Evolutionary conservation across 2,797 vertebrate species (phyloP), one percentile per base, ranked within the genome.

Genomic region (Crax fasciolata): DNA sequence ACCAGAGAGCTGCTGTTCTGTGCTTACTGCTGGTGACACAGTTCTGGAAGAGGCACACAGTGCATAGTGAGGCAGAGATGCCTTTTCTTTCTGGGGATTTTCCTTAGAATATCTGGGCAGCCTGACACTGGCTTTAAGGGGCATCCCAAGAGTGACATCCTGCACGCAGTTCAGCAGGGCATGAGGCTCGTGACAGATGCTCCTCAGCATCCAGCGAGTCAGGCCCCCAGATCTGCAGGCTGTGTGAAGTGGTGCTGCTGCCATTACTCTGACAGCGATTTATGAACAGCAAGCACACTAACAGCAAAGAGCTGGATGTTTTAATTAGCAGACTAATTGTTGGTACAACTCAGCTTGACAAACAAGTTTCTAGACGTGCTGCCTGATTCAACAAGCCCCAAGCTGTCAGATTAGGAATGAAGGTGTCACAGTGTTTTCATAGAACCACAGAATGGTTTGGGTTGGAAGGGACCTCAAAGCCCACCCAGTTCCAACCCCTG

Each of bases 191-290:
- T 66, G 52, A 27, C 49, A 39, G 44, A n/a, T 0, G 0, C 63
- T 28, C 5, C 58, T 62, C 54, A 54, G 32, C 59, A 54, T 39
- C 35, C 20, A 1, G 8, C 11, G 49, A 24, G 44, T 46, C 41
- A 55, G 61, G 17, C 19, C 48, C 14, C 24, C 0, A 1, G 27
- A n/a, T 0, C 1, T 10, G 7, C 24, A 13, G 51, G 20, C 38
- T 32, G 28, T 17, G 2, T 11, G 13, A 61, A 65, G 48, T 1
- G 0, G 20, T 49, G 43, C 52, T 71, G 67, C 43, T 82, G 58
- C 46, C 15, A 1, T 57, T 48, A 5, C 24, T 83, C 62, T 28
- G 8, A 44, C 76, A 54, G 32, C 41, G 24, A 19, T 51, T 79
- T 54, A 10, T 62, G 68, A 84, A 24, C 57, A 44, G 8, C 49